Evolutionary conservation across 2,797 vertebrate genomes (phyloP).

Genomic region (Gallinago solitaria): DNA sequence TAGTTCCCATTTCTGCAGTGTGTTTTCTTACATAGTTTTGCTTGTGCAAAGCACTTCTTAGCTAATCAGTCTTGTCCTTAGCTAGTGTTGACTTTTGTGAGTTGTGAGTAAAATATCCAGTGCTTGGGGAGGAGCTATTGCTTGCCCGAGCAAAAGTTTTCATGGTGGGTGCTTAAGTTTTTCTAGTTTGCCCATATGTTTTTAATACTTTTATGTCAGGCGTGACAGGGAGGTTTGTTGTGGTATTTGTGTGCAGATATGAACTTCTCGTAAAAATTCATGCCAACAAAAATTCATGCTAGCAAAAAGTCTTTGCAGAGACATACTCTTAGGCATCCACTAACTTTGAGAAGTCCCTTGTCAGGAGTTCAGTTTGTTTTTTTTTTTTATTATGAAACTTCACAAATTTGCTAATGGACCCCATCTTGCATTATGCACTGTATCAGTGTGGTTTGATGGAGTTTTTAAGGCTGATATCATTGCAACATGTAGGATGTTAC

Average conservation of each 20-base stretch:
- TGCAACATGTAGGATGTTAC: background rate
- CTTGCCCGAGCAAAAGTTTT: background rate
- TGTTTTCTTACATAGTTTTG: background rate
- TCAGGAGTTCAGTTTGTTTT: rapidly evolving
- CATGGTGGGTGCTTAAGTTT: background rate
- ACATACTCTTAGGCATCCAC: background rate
- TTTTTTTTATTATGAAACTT: background rate
- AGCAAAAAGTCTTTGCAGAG: background rate
- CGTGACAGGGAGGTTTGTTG: background rate
- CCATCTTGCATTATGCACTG: background rate
- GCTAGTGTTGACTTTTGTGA: background rate
- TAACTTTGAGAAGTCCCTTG: background rate
- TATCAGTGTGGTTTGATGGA: background rate
- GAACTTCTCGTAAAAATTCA: background rate
- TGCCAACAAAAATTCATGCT: background rate
- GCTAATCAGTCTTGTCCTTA: background rate
- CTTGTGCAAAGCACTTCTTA: background rate
- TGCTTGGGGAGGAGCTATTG: background rate
- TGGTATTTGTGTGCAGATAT: background rate
- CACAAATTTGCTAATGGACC: background rate
- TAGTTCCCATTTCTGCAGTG: background rate
- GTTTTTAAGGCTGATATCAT: background rate
- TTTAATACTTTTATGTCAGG: background rate
- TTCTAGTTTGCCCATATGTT: background rate
- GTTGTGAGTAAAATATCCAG: background rate